Evolutionary conservation across 2,888 invertebrate genomes (phyloP).

Genomic region (Lithophane leautieri): DNA sequence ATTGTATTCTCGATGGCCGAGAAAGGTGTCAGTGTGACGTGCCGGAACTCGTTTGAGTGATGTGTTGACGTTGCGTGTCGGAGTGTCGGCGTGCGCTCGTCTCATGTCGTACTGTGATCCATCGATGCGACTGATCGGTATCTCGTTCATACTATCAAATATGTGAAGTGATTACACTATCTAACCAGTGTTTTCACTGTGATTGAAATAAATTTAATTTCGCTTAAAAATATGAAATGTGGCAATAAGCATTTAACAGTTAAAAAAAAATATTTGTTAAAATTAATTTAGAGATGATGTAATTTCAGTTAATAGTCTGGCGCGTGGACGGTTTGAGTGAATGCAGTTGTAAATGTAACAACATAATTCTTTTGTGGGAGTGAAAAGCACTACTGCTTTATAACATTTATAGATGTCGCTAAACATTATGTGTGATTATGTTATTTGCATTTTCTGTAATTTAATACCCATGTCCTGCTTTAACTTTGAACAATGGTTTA

Average conservation of each 20-base stretch:
- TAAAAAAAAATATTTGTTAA: constrained; percentile 68
- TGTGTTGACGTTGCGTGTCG: constrained; percentile 3
- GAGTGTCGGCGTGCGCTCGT: background rate
- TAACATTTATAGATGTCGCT: constrained; percentile 42
- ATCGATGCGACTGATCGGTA: constrained; percentile 48
- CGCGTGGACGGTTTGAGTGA: constrained; percentile 60
- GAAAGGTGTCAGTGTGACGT: constrained; percentile 30
- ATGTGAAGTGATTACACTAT: constrained; percentile 58
- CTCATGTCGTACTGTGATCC: constrained; percentile 20
- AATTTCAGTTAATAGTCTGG: constrained; percentile 68
- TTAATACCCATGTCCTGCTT: constrained; percentile 32
- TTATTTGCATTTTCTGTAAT: constrained; percentile 50
- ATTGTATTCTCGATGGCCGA: constrained; percentile 29
- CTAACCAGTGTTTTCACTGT: constrained; percentile 51
- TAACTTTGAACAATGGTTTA: constrained; percentile 24
- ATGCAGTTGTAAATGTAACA: constrained; percentile 27
- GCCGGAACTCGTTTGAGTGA: constrained; percentile 38
- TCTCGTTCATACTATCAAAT: constrained; percentile 58
- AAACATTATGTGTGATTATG: constrained; percentile 41
- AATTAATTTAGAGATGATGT: constrained; percentile 68
- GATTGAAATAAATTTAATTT: constrained; percentile 54
- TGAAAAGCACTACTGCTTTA: constrained; percentile 27
- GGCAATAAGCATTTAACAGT: constrained; percentile 78
- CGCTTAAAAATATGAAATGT: constrained; percentile 64
- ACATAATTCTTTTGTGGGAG: constrained; percentile 15